Percentiles rank a stretch among this genome's conserved stretches.
These are phyloP conservation scores for Dipodomys spectabilis DNA, from an alignment of 2,113 vertebrate species.

Conservation along the genomic window DNA sequence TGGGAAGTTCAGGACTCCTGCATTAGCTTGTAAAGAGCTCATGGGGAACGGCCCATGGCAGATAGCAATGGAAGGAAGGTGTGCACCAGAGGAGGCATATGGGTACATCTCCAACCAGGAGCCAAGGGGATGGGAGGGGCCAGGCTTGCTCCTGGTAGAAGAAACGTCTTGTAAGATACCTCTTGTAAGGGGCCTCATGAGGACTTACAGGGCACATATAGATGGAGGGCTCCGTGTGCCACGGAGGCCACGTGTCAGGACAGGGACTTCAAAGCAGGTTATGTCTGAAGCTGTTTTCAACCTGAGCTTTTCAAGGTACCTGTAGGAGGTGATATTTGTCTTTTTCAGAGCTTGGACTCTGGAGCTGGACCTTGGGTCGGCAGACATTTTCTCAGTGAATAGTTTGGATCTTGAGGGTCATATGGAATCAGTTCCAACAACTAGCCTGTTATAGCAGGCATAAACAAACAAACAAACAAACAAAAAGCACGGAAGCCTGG, in stretches of 20 bases:
- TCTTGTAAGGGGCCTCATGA: not conserved
- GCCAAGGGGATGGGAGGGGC: not conserved
- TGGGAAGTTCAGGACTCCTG: not conserved
- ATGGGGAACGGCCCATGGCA: not conserved
- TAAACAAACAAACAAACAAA: too few species aligned
- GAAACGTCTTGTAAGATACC: not conserved
- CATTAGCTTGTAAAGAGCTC: not conserved
- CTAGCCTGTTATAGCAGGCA: too few species aligned
- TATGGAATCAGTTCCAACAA: not conserved
- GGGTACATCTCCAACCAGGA: not conserved
- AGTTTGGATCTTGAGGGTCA: not conserved
- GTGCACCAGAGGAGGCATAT: not conserved
- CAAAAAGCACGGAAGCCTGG: too few species aligned
- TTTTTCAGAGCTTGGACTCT: not conserved
- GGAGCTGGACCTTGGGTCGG: not conserved
- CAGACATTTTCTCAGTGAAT: not conserved
- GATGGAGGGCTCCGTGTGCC: not conserved
- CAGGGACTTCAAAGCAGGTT: too few species aligned
- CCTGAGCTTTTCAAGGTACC: not conserved
- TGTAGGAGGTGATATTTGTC: not conserved
- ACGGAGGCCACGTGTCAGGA: accelerated
- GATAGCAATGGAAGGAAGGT: not conserved
- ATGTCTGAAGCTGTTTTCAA: not conserved
- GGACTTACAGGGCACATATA: not conserved
- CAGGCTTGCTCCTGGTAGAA: not conserved